Base-by-base conservation (phyloP, 2,797 vertebrate species). In the Halcyon badia region DNA sequence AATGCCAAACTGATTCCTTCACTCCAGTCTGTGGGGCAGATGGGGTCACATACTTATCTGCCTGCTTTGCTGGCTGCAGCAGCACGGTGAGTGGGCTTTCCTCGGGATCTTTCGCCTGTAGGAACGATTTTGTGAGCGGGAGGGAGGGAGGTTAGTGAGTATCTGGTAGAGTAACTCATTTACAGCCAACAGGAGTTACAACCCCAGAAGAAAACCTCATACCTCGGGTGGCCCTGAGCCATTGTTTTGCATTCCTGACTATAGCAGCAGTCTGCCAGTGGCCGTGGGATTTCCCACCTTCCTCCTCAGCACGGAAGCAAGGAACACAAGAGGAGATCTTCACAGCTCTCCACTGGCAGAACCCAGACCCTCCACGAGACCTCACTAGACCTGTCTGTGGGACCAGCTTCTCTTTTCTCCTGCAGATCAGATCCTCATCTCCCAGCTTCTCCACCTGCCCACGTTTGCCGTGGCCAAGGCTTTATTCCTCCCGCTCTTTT, bases 1-100 rank as follows among this genome's bases (percentile, higher is more conserved):
- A 98, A 98, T 99, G 99, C 98, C 99, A 99, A 98, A 99, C 99
- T 2, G 99, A 99, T 71, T 99, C 99, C 89, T 99, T 99, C 98
- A 99, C 99, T 93, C 99, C 99, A 1, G 99, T 99, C 87, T 99
- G 99, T 21, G 99, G 99, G 96, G 98, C 99, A 81, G 99, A 99
- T 0, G 99, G 99, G 7, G 72, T 99, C 97, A 99, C 99, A 41
- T 99, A 99, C 98, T 98, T 99, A 98, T 99, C 99, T 3, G 98
- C 99, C 97, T 99, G 99, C 98, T 99, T 99, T 10, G 99, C 99
- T 35, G 99, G 99, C 97, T 99, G 99, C 98, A 98, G 97, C 84
- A 98, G 96, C 86, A 92, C 97, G 93, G 98, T 98, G 96, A 95
- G 48, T 54, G 60, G 39, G 14, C 46, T 41, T 56, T 73, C 44